Evolutionary conservation across 2,797 vertebrate genomes (phyloP).

Genomic region (Pipistrellus kuhlii): DNA sequence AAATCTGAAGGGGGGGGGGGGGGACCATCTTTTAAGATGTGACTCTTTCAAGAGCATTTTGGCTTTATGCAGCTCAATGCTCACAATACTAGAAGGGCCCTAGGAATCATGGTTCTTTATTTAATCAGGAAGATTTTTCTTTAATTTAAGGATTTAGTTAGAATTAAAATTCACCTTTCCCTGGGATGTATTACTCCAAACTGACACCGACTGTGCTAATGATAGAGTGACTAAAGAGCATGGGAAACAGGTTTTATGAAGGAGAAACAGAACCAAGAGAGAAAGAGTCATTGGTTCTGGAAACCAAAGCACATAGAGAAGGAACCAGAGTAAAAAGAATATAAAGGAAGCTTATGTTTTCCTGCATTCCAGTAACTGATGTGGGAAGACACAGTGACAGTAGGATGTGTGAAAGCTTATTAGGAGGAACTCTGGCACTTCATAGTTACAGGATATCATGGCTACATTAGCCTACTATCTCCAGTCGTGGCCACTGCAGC

Average conservation of each 20-base stretch:
- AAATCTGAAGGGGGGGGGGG: not conserved
- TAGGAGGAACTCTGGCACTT: not conserved
- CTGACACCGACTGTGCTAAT: not conserved
- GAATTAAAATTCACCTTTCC: constrained; percentile 41
- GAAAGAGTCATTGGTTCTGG: not conserved
- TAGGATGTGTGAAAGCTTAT: not conserved
- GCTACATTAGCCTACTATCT: not conserved
- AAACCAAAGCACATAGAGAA: not conserved
- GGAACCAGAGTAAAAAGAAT: not conserved
- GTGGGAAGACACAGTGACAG: not conserved
- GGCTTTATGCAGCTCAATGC: not conserved
- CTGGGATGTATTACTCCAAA: not conserved
- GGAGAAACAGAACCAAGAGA: not conserved
- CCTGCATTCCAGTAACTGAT: not conserved
- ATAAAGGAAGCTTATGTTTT: not conserved
- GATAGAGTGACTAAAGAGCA: not conserved
- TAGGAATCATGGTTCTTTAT: not conserved
- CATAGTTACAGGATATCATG: not conserved
- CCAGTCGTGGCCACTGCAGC: not conserved
- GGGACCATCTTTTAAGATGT: not conserved
- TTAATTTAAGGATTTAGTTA: constrained; percentile 31
- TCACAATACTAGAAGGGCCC: not conserved
- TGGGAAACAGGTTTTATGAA: not conserved
- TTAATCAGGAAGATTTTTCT: not conserved
- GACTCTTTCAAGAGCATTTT: constrained; percentile 8